Conservation (phyloP, 2,113 vertebrate genomes). For the Melanotaenia duboulayi region DNA sequence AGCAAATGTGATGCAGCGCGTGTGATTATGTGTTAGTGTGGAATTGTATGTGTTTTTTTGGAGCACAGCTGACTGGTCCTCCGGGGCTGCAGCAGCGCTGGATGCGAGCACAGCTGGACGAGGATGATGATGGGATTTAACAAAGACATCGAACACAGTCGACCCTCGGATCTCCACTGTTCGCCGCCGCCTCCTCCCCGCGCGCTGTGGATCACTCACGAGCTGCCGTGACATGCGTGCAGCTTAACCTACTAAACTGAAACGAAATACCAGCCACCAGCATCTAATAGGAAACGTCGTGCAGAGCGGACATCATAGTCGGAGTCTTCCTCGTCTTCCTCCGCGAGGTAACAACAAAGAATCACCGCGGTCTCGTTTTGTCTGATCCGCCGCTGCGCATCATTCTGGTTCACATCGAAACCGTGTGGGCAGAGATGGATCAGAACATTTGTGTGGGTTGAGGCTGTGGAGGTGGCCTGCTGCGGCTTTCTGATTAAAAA, state of each 20-base stretch:
- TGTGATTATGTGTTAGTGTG: no score
- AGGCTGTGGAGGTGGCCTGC: slow-evolving; percentile 24
- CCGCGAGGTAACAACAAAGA: neutral
- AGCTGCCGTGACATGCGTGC: neutral
- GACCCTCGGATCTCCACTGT: neutral
- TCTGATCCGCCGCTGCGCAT: neutral
- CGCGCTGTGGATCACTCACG: slow-evolving; percentile 4
- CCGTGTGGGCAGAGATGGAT: neutral
- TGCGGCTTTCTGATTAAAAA: neutral
- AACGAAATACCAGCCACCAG: no score
- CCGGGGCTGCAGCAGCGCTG: slow-evolving; percentile 4
- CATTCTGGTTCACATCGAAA: neutral
- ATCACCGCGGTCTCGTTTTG: no score
- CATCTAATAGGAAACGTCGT: slow-evolving; percentile 6
- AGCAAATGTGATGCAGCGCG: no score
- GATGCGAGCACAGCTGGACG: slow-evolving; percentile 16
- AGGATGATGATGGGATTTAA: neutral
- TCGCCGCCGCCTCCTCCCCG: neutral
- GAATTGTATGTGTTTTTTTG: neutral
- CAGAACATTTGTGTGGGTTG: neutral
- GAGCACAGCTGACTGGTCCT: slow-evolving; percentile 1
- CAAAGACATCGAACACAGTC: slow-evolving; percentile 17
- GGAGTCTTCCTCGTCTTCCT: neutral
- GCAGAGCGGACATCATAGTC: neutral
- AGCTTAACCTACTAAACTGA: neutral